A percentile compares a stretch with the other conserved stretches of the same genome.
phyloP scores from a whole-genome alignment of 2,797 vertebrate species.

The Simalia tracyae region DNA sequence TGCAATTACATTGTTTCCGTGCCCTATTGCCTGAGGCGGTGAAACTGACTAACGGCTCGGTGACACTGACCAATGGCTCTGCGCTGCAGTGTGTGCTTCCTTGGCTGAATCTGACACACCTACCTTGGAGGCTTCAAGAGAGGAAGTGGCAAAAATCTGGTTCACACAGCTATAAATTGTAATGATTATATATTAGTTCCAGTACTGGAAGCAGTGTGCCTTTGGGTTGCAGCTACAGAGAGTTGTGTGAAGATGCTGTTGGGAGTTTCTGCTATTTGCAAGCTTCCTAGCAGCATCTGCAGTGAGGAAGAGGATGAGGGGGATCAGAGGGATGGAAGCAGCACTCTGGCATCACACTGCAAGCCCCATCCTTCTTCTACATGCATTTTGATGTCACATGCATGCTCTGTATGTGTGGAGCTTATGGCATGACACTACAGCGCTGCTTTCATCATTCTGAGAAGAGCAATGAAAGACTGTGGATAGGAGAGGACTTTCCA shows the following conservation, averaged over 20 bases:
- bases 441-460: background rate
- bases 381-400: background rate
- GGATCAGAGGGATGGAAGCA: background rate
- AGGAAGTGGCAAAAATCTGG: background rate
- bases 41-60: too few relatives aligned
- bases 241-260: too few relatives aligned
- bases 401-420: background rate
- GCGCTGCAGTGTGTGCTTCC: too few relatives aligned
- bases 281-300: background rate
- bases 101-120: too few relatives aligned
- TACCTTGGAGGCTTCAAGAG: background rate
- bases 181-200: background rate
- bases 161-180: background rate
- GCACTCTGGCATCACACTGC: background rate
- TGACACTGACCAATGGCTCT: too few relatives aligned
- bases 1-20: too few relatives aligned
- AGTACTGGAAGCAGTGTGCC: background rate
- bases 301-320: background rate
- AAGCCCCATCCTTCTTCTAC: background rate
- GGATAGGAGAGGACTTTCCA: background rate
- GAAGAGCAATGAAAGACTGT: background rate
- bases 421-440: background rate
- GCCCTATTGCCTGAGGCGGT: too few relatives aligned
- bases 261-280: background rate
- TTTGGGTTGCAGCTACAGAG: background rate